phyloP scores from a whole-genome alignment of 1,140 invertebrate species.

The Aphelenchoides fujianensis region DNA sequence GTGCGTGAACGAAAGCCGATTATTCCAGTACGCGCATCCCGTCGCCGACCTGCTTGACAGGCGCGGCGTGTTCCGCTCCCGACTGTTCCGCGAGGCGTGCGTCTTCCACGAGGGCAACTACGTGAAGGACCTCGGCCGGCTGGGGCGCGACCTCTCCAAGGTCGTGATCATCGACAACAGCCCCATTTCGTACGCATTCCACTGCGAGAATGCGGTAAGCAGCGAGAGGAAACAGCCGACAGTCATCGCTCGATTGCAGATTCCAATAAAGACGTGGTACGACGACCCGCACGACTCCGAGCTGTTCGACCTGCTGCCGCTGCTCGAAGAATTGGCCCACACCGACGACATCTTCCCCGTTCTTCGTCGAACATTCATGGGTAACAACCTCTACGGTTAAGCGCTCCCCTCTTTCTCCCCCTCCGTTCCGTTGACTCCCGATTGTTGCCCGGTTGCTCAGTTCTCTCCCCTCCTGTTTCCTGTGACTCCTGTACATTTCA shows the following conservation, averaged over 20 bases:
- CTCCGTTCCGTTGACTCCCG: too few species aligned
- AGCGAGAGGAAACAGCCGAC: not conserved
- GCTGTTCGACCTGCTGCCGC: constrained; percentile 86
- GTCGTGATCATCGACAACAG: constrained; percentile 99
- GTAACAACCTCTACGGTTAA: constrained; percentile 12
- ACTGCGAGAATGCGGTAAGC: constrained; percentile 97
- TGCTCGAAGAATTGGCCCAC: constrained; percentile 88
- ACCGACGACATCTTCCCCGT: constrained; percentile 50
- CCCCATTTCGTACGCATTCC: constrained; percentile 98
- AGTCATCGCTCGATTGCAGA: constrained; percentile 67
- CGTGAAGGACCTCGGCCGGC: constrained; percentile 95
- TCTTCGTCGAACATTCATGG: constrained; percentile 9
- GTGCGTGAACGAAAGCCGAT: not conserved
- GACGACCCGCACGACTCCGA: constrained; percentile 93
- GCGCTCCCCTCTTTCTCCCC: not conserved
- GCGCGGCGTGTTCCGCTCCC: constrained; percentile 83
- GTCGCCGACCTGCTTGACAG: constrained; percentile 95
- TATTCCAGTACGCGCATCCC: constrained; percentile 88
- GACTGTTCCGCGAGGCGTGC: constrained; percentile 98
- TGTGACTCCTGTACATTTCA: not conserved
- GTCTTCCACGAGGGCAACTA: constrained; percentile 99
- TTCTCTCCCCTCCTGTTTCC: constrained; percentile 1
- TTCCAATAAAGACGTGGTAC: constrained; percentile 94
- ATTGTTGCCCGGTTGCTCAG: too few species aligned
- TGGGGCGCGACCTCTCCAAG: constrained; percentile 89